Conservation (phyloP, 92 coral and sea anemone species). For the Nematostella vectensis region DNA sequence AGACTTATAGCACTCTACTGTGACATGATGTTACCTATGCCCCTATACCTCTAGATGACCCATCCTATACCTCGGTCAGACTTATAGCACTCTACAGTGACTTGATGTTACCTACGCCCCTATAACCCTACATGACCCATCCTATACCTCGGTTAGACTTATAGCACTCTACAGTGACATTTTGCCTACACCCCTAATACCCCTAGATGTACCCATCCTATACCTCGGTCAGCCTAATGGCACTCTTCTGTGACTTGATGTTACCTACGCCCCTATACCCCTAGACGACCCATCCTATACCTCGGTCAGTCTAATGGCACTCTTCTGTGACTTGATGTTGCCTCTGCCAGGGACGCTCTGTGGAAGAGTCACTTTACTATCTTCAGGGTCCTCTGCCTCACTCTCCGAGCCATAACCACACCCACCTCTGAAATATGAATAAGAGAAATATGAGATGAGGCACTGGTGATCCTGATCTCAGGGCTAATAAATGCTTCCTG, state of each 20-base stretch:
- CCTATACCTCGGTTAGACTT: constrained; percentile 90
- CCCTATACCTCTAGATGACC: no score
- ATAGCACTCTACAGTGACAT: constrained; percentile 93
- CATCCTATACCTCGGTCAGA: constrained; percentile 95
- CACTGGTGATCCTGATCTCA: no score
- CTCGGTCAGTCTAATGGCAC: constrained; percentile 92
- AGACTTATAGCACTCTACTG: constrained; percentile 89
- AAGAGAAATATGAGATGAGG: background rate
- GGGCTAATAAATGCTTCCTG: no score
- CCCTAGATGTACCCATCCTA: no score
- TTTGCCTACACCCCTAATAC: no score
- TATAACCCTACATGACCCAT: no score
- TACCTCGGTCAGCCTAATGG: constrained; percentile 91
- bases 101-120: constrained; percentile 87
- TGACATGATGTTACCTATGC: constrained; percentile 86
- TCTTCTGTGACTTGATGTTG: constrained; percentile 84
- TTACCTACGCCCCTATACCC: no score
- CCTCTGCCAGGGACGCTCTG: constrained; percentile 90
- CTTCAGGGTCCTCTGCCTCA: constrained; percentile 82
- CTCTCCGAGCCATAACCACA: constrained; percentile 99
- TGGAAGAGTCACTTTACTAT: constrained; percentile 69
- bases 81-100: constrained; percentile 89
- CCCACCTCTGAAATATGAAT: constrained; percentile 58
- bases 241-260: constrained; percentile 88
- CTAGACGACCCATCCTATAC: no score